phyloP scores from a whole-genome alignment of 2,797 vertebrate species.

The Poeciliopsis gracilis region DNA sequence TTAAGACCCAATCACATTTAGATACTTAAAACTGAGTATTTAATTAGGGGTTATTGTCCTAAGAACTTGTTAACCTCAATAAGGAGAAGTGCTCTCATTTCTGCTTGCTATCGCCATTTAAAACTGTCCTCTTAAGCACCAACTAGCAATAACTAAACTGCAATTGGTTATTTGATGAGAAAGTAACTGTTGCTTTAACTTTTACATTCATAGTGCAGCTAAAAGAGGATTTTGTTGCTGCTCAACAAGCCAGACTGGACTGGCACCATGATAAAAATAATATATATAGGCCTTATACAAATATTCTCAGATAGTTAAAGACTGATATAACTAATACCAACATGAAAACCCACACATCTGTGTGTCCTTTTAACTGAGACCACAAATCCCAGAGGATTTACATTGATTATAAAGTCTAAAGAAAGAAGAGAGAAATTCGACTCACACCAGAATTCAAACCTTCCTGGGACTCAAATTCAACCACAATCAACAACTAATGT shows the following conservation, averaged over 20 bases:
- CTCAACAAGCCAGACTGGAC: constrained; percentile 17
- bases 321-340: constrained; percentile 36
- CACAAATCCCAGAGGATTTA: constrained; percentile 69
- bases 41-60: constrained; percentile 44
- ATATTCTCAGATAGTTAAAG: constrained; percentile 36
- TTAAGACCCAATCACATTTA: constrained; percentile 51
- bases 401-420: constrained; percentile 73
- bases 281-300: constrained; percentile 39
- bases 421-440: constrained; percentile 41
- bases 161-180: constrained; percentile 34
- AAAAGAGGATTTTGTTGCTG: constrained; percentile 21
- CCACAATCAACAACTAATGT: background rate
- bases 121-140: constrained; percentile 25
- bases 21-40: constrained; percentile 38
- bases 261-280: constrained; percentile 20
- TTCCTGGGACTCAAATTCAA: constrained; percentile 17
- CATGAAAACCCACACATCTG: constrained; percentile 48
- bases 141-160: constrained; percentile 28
- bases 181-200: constrained; percentile 14
- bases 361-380: constrained; percentile 72
- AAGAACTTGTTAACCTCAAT: constrained; percentile 46
- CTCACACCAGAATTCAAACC: constrained; percentile 64
- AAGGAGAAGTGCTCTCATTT: constrained; percentile 20
- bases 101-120: constrained; percentile 34
- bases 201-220: constrained; percentile 6